Percentiles rank a stretch among this genome's conserved stretches.
These are phyloP conservation scores for Drosophila bifasciata DNA, from an alignment of 1,140 invertebrate species.

Conservation along the genomic window DNA sequence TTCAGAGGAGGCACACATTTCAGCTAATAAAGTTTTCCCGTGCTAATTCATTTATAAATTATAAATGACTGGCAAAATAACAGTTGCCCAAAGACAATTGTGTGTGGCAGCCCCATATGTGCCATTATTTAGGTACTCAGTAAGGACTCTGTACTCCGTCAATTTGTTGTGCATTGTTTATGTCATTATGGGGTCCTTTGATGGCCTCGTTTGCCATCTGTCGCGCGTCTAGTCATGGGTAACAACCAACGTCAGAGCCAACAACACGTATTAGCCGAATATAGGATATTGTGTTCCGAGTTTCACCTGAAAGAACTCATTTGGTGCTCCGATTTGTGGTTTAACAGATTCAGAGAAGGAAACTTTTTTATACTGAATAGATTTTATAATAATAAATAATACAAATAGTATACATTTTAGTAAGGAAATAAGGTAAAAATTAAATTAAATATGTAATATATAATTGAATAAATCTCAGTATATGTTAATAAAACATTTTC, in stretches of 20 bases:
- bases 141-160: neutral
- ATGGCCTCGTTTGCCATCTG: slow-evolving; percentile 47
- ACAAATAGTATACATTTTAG: too few species aligned
- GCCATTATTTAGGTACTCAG: slow-evolving; percentile 1
- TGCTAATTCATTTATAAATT: slow-evolving; percentile 19
- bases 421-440: too few species aligned
- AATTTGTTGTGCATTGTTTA: slow-evolving; percentile 20
- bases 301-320: too few species aligned
- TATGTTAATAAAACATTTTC: too few species aligned
- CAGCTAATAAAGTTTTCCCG: too few species aligned
- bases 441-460: too few species aligned
- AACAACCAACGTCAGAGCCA: slow-evolving; percentile 25
- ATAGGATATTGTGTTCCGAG: neutral
- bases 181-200: slow-evolving; percentile 21
- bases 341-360: too few species aligned
- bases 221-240: slow-evolving; percentile 17
- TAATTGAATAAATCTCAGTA: too few species aligned
- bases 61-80: slow-evolving; percentile 14
- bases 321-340: too few species aligned
- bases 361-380: too few species aligned
- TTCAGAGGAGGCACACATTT: too few species aligned
- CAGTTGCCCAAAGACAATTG: neutral
- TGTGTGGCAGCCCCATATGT: slow-evolving; percentile 9
- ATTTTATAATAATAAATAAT: too few species aligned
- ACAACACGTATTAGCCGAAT: neutral